Conservation (phyloP, 2,797 vertebrate genomes). For the Tachyglossus aculeatus region DNA sequence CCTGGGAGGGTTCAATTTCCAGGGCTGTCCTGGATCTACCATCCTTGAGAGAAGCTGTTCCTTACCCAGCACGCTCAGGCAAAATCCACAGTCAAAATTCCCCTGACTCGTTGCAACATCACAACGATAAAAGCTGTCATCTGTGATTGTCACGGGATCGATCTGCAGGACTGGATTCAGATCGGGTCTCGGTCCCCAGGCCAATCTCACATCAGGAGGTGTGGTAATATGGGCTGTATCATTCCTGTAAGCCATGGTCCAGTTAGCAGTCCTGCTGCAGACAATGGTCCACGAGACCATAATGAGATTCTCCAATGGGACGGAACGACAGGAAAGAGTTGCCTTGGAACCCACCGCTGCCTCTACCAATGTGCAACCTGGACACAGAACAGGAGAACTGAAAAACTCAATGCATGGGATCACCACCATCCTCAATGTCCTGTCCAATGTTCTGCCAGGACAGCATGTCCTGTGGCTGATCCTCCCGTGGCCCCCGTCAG, state of each 20-base stretch:
- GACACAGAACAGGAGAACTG: neutral
- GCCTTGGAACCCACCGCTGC: accelerated
- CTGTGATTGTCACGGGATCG: neutral
- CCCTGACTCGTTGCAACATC: accelerated
- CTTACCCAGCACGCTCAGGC: slow-evolving; percentile 63
- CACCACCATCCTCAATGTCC: too few species aligned
- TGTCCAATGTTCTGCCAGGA: neutral
- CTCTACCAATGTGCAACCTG: neutral
- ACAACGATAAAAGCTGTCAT: slow-evolving; percentile 59
- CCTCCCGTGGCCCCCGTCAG: neutral
- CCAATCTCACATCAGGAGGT: slow-evolving; percentile 36
- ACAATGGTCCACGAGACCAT: slow-evolving; percentile 19
- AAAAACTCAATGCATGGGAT: neutral
- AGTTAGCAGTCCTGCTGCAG: neutral
- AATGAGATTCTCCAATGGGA: accelerated
- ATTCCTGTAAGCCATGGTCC: neutral
- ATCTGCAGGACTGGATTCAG: slow-evolving; percentile 21
- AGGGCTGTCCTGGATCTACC: neutral
- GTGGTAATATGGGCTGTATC: neutral
- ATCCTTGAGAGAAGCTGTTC: neutral
- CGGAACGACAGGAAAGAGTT: neutral
- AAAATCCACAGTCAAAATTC: accelerated
- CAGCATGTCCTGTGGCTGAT: neutral
- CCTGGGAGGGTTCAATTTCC: neutral
- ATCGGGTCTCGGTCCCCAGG: slow-evolving; percentile 24